These are phyloP conservation scores for Aradus depressus DNA, from an alignment of 2,888 invertebrate genomes.

Conservation along the genomic window DNA sequence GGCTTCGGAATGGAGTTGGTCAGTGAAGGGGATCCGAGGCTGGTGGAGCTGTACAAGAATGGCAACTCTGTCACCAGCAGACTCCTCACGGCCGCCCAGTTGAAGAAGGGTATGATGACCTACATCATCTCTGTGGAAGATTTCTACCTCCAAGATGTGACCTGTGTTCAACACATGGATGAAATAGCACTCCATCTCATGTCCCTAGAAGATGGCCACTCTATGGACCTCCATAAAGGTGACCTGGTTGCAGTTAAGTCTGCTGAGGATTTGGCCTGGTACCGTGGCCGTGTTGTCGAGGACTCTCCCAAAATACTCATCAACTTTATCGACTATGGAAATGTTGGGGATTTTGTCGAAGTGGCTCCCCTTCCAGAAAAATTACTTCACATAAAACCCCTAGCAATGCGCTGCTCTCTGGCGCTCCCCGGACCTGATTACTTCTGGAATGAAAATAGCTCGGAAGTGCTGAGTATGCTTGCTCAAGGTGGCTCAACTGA, in stretches of 20 bases:
- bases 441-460: too few relatives aligned
- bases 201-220: too few relatives aligned
- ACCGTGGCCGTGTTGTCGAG: slow-evolving; percentile 37
- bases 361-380: slow-evolving; percentile 49
- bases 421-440: too few relatives aligned
- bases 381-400: slow-evolving; percentile 45
- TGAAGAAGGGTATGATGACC: slow-evolving; percentile 41
- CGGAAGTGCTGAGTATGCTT: too few relatives aligned
- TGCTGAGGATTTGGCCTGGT: slow-evolving; percentile 54
- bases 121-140: slow-evolving; percentile 55
- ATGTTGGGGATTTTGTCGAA: slow-evolving; percentile 49
- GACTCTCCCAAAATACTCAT: slow-evolving; percentile 43
- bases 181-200: too few relatives aligned
- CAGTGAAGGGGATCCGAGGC: background rate
- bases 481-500: too few relatives aligned
- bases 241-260: slow-evolving; percentile 27
- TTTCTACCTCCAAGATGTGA: slow-evolving; percentile 53
- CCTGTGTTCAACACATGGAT: slow-evolving; percentile 45
- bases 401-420: slow-evolving; percentile 47
- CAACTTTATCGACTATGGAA: slow-evolving; percentile 58
- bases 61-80: background rate
- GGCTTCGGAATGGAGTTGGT: too few relatives aligned
- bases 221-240: slow-evolving; percentile 15
- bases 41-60: background rate
- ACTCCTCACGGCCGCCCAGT: background rate